Evolutionary conservation across 2,888 invertebrate genomes (phyloP).

Genomic region (Dioctria linearis): DNA sequence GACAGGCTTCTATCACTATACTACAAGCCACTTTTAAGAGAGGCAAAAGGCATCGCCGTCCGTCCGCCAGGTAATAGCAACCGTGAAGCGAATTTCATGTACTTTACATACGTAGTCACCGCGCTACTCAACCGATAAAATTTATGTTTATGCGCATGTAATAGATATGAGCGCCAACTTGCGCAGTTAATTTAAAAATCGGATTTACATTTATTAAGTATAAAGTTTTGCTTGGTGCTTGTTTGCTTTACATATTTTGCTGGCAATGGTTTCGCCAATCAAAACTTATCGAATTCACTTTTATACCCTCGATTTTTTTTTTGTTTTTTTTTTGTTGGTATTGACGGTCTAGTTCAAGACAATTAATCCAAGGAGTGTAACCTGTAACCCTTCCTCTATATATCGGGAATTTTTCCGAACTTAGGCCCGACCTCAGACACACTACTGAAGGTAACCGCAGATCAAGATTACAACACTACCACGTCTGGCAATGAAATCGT

Average conservation of each 20-base stretch:
- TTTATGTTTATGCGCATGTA: slow-evolving; percentile 47
- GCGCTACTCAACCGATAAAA: slow-evolving; percentile 32
- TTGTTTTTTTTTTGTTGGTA: background rate
- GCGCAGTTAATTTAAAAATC: slow-evolving; percentile 32
- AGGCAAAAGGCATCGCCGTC: background rate
- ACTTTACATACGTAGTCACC: background rate
- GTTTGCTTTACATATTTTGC: background rate
- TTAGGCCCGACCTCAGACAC: slow-evolving; percentile 1
- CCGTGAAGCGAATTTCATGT: slow-evolving; percentile 3
- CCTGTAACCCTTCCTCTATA: background rate
- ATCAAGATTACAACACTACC: slow-evolving; percentile 20
- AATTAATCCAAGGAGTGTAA: slow-evolving; percentile 22
- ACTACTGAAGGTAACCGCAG: background rate
- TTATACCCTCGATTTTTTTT: slow-evolving; percentile 17
- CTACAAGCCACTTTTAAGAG: slow-evolving; percentile 3
- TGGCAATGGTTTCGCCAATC: background rate
- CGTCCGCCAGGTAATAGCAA: background rate
- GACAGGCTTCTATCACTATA: slow-evolving; percentile 19
- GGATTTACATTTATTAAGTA: background rate
- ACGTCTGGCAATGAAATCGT: background rate
- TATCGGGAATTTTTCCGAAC: background rate
- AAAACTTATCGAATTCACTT: slow-evolving; percentile 9
- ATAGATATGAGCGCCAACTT: slow-evolving; percentile 42
- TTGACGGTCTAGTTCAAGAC: slow-evolving; percentile 15
- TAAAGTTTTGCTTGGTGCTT: background rate